These are phyloP conservation scores for Anguilla pacifica DNA, from an alignment of 2,797 vertebrate genomes.

Conservation along the genomic window DNA sequence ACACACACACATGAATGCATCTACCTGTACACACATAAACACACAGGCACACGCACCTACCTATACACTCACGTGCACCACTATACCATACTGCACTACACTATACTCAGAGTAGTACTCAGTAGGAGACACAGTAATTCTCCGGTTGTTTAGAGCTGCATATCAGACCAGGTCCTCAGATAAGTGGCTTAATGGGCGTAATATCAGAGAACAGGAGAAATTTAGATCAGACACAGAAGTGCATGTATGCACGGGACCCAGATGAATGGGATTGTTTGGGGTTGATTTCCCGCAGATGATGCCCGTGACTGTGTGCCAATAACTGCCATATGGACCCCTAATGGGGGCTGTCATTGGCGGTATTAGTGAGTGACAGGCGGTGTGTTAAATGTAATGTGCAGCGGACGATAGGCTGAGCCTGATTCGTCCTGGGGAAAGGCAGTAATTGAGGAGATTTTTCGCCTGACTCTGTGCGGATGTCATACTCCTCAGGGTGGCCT, in stretches of 20 bases:
- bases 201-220: background rate
- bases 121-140: background rate
- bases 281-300: slow-evolving; percentile 76
- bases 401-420: slow-evolving; percentile 63
- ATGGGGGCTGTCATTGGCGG: slow-evolving; percentile 76
- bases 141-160: background rate
- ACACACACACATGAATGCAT: slow-evolving; percentile 43
- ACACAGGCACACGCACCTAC: too few species aligned
- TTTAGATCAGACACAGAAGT: background rate
- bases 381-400: slow-evolving; percentile 75
- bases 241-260: background rate
- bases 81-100: too few species aligned
- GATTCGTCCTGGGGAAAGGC: slow-evolving; percentile 67
- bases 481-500: slow-evolving; percentile 59
- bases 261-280: slow-evolving; percentile 69
- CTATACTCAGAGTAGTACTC: background rate
- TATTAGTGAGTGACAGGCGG: slow-evolving; percentile 78
- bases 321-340: slow-evolving; percentile 76
- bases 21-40: too few species aligned
- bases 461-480: slow-evolving; percentile 54
- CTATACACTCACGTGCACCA: background rate
- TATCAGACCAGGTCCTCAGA: background rate
- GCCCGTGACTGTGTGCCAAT: slow-evolving; percentile 66
- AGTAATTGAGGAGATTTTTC: slow-evolving; percentile 48
- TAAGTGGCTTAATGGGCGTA: background rate